Evolutionary conservation across 92 coral and sea anemone genomes (phyloP), one percentile per base, ranked within the genome.

Genomic region (Bergia sp.): DNA sequence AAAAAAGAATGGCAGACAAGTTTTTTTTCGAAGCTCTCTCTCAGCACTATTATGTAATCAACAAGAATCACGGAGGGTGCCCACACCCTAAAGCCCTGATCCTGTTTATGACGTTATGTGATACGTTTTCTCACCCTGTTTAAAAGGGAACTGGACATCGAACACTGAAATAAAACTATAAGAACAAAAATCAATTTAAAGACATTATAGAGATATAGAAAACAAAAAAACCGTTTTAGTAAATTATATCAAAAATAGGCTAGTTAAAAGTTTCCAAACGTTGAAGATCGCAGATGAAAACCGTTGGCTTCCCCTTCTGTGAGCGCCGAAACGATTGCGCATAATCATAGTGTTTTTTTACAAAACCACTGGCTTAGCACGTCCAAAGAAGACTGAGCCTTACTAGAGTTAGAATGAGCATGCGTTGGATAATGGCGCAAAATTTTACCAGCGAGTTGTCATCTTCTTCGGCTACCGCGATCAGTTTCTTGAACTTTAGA

Each of bases 241-340:
- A 67, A 67, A 67, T 67, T 36, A 67, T 67, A 18, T 67, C 37
- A 67, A 67, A 36, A 67, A 67, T 67, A 67, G 73, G 73, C 73
- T 67, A 67, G 73, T 67, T 29, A 29, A 67, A 67, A 3, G 73
- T 67, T 67, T 67, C 73, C 73, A 67, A 36, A 18, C 73, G 73
- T 67, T 18, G 73, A 67, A 67, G 73, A 67, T 67, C 3, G 73
- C 73, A 67, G 73, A 67, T 67, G 73, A 67, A 67, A 67, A 67
- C 73, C 73, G 73, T 67, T 67, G 73, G 36, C 73, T 67, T 67
- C 73, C 73, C 73, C 73, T 67, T 67, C 37, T 67, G 73, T 67
- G 20, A 67, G 73, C 73, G 73, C 73, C 76, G 36, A 72, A 72
- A 72, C 41, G 76, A 72, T 72, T 72, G 76, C 76, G 76, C 76